Evolutionary conservation across 2,113 vertebrate genomes (phyloP), one percentile per base, ranked within the genome.

Genomic region (Oophaga pumilio): DNA sequence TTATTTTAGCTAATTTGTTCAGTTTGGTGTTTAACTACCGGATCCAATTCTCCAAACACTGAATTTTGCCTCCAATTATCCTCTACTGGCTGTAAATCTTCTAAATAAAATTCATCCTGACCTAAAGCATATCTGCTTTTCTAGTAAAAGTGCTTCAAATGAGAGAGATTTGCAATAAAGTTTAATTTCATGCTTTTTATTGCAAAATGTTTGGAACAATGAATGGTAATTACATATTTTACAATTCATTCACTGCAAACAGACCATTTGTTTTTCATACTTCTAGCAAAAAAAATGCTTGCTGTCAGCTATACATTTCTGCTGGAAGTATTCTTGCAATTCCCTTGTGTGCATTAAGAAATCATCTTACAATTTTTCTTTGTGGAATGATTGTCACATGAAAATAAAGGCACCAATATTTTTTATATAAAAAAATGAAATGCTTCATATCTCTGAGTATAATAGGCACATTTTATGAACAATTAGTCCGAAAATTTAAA

Each of bases 121-220:
- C 88, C 89, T 57, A 0, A 66, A 89, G 86, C 84, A 83, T 90
- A 92, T 82, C 84, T 91, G 69, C 86, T 92, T 90, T 91, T 91
- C 60, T 92, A 90, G 90, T 89, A 73, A 88, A 73, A 90, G 11
- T 73, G 76, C 2, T 90, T 79, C 82, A 92, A 91, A 90, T 89
- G 56, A 52, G 85, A 92, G 86, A 85, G 14, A 89, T 88, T 92
- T 90, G 77, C 56, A 90, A 84, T 88, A 88, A 88, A 91, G 93
- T 92, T 92, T 90, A 84, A 92, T 93, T 92, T 93, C 89, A 92
- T 77, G 84, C 80, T 88, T 93, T 91, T 90, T 92, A 91, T 93
- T 90, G 85, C 84, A 89, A 93, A 93, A 91, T 69, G 76, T 89
- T 92, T 66, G 71, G 89, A 90, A 92, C 76, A 84, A 90, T 56